A percentile compares a stretch with the other conserved stretches of the same genome.
phyloP scores from a whole-genome alignment of 2,888 invertebrate species.

The Andrena chrysosceles region DNA sequence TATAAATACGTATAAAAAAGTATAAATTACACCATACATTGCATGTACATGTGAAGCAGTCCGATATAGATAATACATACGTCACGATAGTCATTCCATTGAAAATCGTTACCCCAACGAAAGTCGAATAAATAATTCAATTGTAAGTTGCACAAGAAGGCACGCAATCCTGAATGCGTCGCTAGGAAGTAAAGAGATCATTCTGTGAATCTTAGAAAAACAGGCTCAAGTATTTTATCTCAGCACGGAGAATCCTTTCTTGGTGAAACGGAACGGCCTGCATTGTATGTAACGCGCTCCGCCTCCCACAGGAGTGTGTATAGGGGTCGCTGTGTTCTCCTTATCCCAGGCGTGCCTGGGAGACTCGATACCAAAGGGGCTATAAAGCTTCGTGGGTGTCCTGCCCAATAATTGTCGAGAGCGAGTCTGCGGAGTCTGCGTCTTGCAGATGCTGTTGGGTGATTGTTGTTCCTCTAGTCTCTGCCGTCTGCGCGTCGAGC shows the following conservation, averaged over 20 bases:
- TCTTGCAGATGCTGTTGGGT: constrained; percentile 81
- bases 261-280: constrained; percentile 78
- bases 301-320: constrained; percentile 58
- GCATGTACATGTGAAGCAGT: constrained; percentile 49
- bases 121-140: constrained; percentile 60
- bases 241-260: constrained; percentile 78
- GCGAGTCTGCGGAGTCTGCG: constrained; percentile 85
- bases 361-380: constrained; percentile 91
- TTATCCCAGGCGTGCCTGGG: constrained; percentile 87
- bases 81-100: constrained; percentile 13
- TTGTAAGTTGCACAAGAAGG: constrained; percentile 65
- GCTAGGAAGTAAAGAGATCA: constrained; percentile 57
- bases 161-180: constrained; percentile 61
- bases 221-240: constrained; percentile 72
- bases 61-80: constrained; percentile 33
- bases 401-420: constrained; percentile 86
- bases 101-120: constrained; percentile 18
- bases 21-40: constrained; percentile 63
- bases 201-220: constrained; percentile 8
- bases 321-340: constrained; percentile 86
- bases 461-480: constrained; percentile 86
- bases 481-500: constrained; percentile 86
- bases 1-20: constrained; percentile 71
- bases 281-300: constrained; percentile 73
- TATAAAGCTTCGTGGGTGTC: constrained; percentile 91